phyloP scores from a whole-genome alignment of 2,113 vertebrate species.

The Zootoca vivipara region DNA sequence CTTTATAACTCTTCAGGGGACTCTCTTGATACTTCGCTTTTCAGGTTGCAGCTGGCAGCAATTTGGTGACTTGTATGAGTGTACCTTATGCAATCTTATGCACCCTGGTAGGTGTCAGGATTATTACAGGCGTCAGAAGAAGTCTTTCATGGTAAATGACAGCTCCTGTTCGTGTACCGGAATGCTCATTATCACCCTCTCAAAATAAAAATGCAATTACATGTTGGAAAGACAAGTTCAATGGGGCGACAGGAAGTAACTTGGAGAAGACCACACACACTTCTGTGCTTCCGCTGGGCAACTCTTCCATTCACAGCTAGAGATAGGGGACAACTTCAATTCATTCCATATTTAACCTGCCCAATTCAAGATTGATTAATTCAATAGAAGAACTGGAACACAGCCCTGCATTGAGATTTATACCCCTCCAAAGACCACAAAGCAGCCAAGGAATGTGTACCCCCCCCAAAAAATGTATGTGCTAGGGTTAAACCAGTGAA shows the following conservation, averaged over 20 bases:
- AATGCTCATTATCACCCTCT: not conserved
- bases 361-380: too few species aligned
- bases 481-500: too few species aligned
- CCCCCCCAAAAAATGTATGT: too few species aligned
- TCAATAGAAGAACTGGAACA: too few species aligned
- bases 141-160: not conserved
- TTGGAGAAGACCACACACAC: not conserved
- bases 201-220: not conserved
- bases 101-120: not conserved
- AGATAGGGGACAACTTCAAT: not conserved
- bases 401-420: too few species aligned
- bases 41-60: not conserved
- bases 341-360: not conserved
- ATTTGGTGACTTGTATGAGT: not conserved
- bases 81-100: not conserved
- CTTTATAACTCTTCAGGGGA: not conserved
- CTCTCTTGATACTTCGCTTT: not conserved
- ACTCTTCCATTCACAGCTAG: not conserved
- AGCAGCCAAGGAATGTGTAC: too few species aligned
- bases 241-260: not conserved
- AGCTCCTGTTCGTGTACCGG: not conserved
- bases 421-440: too few species aligned
- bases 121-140: not conserved
- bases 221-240: not conserved
- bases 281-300: not conserved